phyloP scores from a whole-genome alignment of 2,113 vertebrate species.

The Nematolebias whitei region DNA sequence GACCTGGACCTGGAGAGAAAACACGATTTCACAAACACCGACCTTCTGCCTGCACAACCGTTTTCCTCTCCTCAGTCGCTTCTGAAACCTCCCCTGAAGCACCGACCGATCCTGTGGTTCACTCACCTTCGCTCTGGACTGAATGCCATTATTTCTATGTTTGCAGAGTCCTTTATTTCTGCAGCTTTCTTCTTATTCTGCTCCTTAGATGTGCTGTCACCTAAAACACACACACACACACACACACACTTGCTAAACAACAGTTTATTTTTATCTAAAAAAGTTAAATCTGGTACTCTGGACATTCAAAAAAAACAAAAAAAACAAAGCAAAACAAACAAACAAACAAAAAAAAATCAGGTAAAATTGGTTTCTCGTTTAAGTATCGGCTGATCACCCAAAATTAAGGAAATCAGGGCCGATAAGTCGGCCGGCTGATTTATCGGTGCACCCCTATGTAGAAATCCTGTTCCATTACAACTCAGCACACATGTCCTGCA shows the following conservation, averaged over 20 bases:
- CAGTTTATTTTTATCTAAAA: too few relatives aligned
- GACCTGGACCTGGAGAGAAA: constrained; percentile 84
- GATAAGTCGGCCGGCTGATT: too few relatives aligned
- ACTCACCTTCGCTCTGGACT: constrained; percentile 88
- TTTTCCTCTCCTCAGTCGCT: neutral
- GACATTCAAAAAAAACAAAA: too few relatives aligned
- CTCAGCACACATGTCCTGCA: too few relatives aligned
- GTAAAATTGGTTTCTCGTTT: too few relatives aligned
- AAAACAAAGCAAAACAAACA: too few relatives aligned
- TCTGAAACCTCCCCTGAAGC: neutral
- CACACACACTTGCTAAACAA: neutral
- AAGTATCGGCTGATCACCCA: too few relatives aligned
- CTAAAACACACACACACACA: constrained; percentile 36
- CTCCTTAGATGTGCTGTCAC: constrained; percentile 69
- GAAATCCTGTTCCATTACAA: too few relatives aligned
- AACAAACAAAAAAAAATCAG: too few relatives aligned
- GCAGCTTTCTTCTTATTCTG: constrained; percentile 66
- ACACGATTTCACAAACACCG: neutral
- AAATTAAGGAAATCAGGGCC: too few relatives aligned
- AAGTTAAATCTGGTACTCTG: too few relatives aligned
- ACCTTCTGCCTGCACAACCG: neutral
- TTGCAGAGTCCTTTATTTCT: constrained; percentile 56
- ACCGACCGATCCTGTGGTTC: neutral
- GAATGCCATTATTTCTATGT: constrained; percentile 75
- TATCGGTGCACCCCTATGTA: too few relatives aligned